phyloP scores from a whole-genome alignment of 2,888 invertebrate genomes.

The Heliothis peltigera region DNA sequence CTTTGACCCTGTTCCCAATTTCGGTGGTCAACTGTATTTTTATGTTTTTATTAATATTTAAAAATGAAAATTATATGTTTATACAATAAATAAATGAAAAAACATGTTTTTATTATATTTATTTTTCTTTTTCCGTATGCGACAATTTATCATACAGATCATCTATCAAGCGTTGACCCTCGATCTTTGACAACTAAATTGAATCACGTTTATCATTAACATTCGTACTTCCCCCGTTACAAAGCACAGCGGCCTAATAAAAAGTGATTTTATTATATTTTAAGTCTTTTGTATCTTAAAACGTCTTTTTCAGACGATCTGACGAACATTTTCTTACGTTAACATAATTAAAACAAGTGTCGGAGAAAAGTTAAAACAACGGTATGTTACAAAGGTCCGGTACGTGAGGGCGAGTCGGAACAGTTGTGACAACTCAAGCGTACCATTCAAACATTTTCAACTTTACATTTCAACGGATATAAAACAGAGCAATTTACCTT shows the following conservation, averaged over 20 bases:
- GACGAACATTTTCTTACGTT: slow-evolving; percentile 24
- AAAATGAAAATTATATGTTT: too few species aligned
- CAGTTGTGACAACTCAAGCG: slow-evolving; percentile 68
- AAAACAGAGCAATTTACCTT: slow-evolving; percentile 85
- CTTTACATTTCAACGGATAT: slow-evolving; percentile 82
- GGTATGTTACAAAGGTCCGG: slow-evolving; percentile 44
- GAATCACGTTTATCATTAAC: slow-evolving; percentile 16
- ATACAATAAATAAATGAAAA: too few species aligned
- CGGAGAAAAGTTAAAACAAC: slow-evolving; percentile 52
- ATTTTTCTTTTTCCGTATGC: too few species aligned
- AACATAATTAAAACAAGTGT: slow-evolving; percentile 63
- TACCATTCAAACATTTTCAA: slow-evolving; percentile 76
- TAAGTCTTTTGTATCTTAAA: slow-evolving; percentile 39
- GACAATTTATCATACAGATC: too few species aligned
- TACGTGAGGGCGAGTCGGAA: slow-evolving; percentile 49
- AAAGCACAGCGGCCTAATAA: slow-evolving; percentile 23
- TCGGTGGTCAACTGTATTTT: too few species aligned
- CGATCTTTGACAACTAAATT: neutral
- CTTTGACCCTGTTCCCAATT: too few species aligned
- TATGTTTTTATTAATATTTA: too few species aligned
- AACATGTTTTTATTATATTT: too few species aligned
- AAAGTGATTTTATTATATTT: slow-evolving; percentile 51
- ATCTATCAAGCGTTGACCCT: too few species aligned
- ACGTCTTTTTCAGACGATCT: slow-evolving; percentile 28
- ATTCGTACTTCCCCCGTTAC: slow-evolving; percentile 9